Conservation (phyloP, 2,797 vertebrate species). For the Numenius phaeopus region DNA sequence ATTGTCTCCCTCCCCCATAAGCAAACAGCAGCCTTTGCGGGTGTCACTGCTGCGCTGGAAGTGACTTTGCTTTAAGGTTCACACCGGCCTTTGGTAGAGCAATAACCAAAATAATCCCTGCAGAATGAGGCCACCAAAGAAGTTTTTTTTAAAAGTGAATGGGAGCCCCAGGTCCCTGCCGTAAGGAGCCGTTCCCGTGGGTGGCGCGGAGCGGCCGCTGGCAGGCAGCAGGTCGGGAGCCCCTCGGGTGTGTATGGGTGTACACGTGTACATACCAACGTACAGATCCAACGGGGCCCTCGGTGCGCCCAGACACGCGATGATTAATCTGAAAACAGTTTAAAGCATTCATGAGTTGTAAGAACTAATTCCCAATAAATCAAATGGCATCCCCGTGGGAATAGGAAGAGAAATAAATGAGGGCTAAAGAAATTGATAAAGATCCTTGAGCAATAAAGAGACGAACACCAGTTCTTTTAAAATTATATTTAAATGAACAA, state of each 20-base stretch:
- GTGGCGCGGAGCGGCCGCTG: not conserved
- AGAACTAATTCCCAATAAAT: slow-evolving; percentile 84
- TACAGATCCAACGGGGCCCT: not conserved
- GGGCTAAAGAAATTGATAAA: slow-evolving; percentile 80
- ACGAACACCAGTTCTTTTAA: slow-evolving; percentile 77
- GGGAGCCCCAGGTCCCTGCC: not conserved
- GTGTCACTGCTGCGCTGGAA: not conserved
- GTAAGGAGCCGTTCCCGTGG: too few relatives aligned
- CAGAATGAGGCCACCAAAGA: not conserved
- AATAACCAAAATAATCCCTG: too few relatives aligned
- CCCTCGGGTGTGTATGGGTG: not conserved
- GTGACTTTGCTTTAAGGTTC: not conserved
- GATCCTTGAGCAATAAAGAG: slow-evolving; percentile 80
- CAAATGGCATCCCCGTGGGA: slow-evolving; percentile 76
- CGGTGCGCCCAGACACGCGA: not conserved
- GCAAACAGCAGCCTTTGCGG: not conserved
- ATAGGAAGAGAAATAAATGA: slow-evolving; percentile 79
- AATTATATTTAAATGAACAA: slow-evolving; percentile 83
- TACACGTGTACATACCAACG: not conserved
- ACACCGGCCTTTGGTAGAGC: not conserved
- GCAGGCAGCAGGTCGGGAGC: not conserved
- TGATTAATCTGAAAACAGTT: slow-evolving; percentile 80
- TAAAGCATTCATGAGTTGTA: slow-evolving; percentile 78
- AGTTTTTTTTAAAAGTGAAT: not conserved
- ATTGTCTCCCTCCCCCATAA: not conserved